A percentile compares a stretch with the other conserved stretches of the same genome.
These are phyloP conservation scores for Leptinotarsa rubiginosa DNA, from an alignment of 2,888 invertebrate species.

Conservation along the genomic window DNA sequence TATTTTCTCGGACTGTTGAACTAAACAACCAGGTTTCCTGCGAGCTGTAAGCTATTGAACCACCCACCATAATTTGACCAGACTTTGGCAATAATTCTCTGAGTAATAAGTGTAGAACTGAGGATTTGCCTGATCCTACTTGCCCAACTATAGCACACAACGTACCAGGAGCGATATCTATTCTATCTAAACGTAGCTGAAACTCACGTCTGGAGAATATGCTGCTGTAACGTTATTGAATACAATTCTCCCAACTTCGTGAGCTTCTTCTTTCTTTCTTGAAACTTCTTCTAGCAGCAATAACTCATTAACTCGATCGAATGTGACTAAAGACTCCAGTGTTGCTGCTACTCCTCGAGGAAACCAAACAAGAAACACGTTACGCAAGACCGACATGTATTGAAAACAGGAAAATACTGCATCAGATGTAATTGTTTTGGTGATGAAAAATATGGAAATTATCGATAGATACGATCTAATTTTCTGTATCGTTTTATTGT, in stretches of 20 bases:
- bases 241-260: background rate
- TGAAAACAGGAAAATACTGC: constrained; percentile 1
- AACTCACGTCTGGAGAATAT: background rate
- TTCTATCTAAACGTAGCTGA: background rate
- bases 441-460: background rate
- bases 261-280: background rate
- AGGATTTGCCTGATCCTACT: constrained; percentile 1
- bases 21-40: constrained; percentile 78
- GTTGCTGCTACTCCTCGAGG: background rate
- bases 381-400: background rate
- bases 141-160: constrained; percentile 9
- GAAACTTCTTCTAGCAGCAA: background rate
- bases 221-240: background rate
- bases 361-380: background rate
- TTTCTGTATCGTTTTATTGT: background rate
- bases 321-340: background rate
- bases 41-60: constrained; percentile 69
- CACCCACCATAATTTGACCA: background rate
- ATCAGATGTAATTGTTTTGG: background rate
- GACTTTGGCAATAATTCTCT: background rate
- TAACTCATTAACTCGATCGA: background rate
- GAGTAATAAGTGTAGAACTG: background rate
- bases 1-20: constrained; percentile 75
- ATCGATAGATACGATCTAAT: background rate
- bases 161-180: background rate